A percentile compares a stretch with the other conserved stretches of the same genome.
phyloP scores from a whole-genome alignment of 2,888 invertebrate species.

The Amiota minor region DNA sequence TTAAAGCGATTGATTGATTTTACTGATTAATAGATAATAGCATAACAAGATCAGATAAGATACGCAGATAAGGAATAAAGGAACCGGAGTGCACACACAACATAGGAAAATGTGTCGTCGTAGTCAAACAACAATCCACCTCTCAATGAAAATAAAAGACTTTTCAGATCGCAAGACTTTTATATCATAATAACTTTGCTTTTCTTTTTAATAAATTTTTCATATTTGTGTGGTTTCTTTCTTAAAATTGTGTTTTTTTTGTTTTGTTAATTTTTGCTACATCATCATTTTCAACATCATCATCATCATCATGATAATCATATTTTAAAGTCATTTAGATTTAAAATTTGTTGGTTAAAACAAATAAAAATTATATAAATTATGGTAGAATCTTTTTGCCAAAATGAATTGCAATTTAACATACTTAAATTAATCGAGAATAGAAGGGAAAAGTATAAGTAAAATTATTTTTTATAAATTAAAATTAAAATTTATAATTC shows the following conservation, averaged over 20 bases:
- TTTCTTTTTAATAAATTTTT: conserved; percentile 39
- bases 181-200: not conserved
- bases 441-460: no score
- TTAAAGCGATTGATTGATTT: no score
- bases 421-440: not conserved
- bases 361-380: conserved; percentile 46
- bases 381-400: conserved; percentile 73
- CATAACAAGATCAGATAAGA: no score
- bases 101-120: no score
- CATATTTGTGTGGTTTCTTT: conserved; percentile 43
- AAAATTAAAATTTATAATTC: no score
- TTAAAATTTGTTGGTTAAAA: conserved; percentile 39
- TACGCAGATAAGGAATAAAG: no score
- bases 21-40: no score
- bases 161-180: not conserved
- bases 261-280: conserved; percentile 18
- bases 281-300: no score
- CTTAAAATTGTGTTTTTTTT: conserved; percentile 37
- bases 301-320: not conserved
- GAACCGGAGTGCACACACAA: no score
- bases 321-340: not conserved
- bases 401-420: conserved; percentile 54
- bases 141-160: conserved; percentile 21
- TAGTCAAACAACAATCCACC: no score
- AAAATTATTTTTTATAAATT: no score